These are phyloP conservation scores for Castor canadensis DNA, from an alignment of 2,113 vertebrate species.

Conservation along the genomic window DNA sequence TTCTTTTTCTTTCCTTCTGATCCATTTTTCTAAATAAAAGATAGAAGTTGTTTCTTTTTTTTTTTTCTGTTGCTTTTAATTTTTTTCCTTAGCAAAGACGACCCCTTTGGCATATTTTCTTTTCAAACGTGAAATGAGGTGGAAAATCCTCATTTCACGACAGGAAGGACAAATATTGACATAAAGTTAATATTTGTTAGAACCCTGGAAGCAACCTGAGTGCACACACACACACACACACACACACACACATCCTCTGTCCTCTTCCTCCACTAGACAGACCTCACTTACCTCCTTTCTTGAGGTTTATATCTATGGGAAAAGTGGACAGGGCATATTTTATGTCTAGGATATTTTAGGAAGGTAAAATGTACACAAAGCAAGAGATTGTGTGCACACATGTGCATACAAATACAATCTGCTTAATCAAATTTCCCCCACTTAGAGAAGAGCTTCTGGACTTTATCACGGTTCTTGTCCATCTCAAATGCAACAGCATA, in stretches of 20 bases:
- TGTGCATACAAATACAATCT: slow-evolving; percentile 36
- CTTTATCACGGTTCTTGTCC: slow-evolving; percentile 82
- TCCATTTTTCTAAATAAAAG: slow-evolving; percentile 86
- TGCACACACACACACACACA: not conserved
- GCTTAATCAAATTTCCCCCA: slow-evolving; percentile 78
- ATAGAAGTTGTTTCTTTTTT: slow-evolving; percentile 74
- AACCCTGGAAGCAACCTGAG: slow-evolving; percentile 84
- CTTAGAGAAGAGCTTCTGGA: slow-evolving; percentile 79
- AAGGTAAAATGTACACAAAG: slow-evolving; percentile 19
- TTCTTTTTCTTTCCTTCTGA: slow-evolving; percentile 68
- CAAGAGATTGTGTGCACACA: not conserved
- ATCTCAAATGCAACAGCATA: slow-evolving; percentile 76
- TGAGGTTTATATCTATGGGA: not conserved
- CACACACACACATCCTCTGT: not conserved
- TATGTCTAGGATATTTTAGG: not conserved
- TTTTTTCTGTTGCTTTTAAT: slow-evolving; percentile 45
- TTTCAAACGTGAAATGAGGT: slow-evolving; percentile 90
- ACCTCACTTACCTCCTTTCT: not conserved
- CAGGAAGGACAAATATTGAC: slow-evolving; percentile 90
- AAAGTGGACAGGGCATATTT: not conserved
- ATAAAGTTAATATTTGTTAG: slow-evolving; percentile 87
- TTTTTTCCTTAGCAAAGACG: slow-evolving; percentile 79
- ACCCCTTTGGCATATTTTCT: slow-evolving; percentile 84
- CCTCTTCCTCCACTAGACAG: not conserved
- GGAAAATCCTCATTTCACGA: slow-evolving; percentile 91